phyloP scores from a whole-genome alignment of 2,888 invertebrate species.

The Gnatocerus cornutus region DNA sequence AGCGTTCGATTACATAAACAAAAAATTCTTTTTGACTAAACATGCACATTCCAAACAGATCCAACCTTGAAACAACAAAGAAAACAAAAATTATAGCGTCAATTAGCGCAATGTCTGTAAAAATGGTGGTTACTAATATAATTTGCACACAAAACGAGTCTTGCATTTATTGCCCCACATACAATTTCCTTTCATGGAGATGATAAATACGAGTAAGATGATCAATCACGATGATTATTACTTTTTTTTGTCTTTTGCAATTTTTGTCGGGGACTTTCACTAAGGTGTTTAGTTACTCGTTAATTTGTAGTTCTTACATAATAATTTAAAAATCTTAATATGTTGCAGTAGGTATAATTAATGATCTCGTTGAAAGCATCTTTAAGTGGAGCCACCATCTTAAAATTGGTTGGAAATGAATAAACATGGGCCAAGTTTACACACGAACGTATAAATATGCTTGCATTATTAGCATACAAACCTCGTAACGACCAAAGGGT shows the following conservation, averaged over 20 bases:
- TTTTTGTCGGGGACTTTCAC: constrained; percentile 21
- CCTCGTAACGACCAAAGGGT: constrained; percentile 29
- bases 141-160: constrained; percentile 33
- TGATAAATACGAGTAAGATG: constrained; percentile 9
- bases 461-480: constrained; percentile 40
- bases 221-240: constrained; percentile 22
- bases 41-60: constrained; percentile 1
- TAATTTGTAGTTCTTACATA: background rate
- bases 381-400: constrained; percentile 1
- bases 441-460: constrained; percentile 25
- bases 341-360: background rate
- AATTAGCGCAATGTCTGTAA: constrained; percentile 37
- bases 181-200: constrained; percentile 16
- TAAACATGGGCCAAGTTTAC: background rate
- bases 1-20: background rate
- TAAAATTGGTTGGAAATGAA: constrained; percentile 2
- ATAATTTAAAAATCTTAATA: background rate
- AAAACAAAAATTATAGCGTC: constrained; percentile 9
- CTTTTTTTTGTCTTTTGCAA: constrained; percentile 1
- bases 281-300: constrained; percentile 7
- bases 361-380: background rate
- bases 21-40: background rate
- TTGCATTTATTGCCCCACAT: constrained; percentile 30
- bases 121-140: constrained; percentile 23
- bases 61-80: constrained; percentile 8